Conservation (phyloP, 2,113 vertebrate genomes). For the Speoplatyrhinus poulsoni region DNA sequence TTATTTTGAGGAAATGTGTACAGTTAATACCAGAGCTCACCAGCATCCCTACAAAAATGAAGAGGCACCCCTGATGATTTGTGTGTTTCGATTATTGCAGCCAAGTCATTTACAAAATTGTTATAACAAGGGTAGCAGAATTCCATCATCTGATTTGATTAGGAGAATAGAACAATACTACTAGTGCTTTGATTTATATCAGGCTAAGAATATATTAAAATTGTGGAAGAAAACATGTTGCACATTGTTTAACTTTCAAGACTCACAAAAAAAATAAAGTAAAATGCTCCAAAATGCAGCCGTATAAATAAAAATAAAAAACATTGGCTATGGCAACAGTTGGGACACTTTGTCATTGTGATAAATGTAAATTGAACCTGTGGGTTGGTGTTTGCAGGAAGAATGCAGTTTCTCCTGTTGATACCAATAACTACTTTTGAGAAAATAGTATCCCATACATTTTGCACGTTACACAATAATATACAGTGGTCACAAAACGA, state of each 20-base stretch:
- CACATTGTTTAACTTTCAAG: not conserved
- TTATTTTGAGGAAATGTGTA: constrained; percentile 39
- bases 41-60: constrained; percentile 40
- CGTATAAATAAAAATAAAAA: not conserved
- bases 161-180: constrained; percentile 1
- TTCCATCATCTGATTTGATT: not conserved
- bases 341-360: not conserved
- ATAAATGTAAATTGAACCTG: not conserved
- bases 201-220: too few relatives aligned
- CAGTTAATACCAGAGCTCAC: too few relatives aligned
- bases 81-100: too few relatives aligned
- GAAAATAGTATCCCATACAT: constrained; percentile 80
- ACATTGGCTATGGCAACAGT: too few relatives aligned
- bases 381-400: not conserved
- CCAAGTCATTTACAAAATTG: too few relatives aligned
- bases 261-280: not conserved
- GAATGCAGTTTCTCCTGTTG: constrained; percentile 20
- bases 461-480: constrained; percentile 91
- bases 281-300: not conserved
- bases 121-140: too few relatives aligned
- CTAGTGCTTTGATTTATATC: constrained; percentile 16
- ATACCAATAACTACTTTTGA: constrained; percentile 64
- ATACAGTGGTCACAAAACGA: constrained; percentile 94
- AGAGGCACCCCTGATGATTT: too few relatives aligned
- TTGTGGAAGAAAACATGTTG: too few relatives aligned